Base-by-base conservation (phyloP, 2,113 vertebrate species). In the Mustela lutreola region DNA sequence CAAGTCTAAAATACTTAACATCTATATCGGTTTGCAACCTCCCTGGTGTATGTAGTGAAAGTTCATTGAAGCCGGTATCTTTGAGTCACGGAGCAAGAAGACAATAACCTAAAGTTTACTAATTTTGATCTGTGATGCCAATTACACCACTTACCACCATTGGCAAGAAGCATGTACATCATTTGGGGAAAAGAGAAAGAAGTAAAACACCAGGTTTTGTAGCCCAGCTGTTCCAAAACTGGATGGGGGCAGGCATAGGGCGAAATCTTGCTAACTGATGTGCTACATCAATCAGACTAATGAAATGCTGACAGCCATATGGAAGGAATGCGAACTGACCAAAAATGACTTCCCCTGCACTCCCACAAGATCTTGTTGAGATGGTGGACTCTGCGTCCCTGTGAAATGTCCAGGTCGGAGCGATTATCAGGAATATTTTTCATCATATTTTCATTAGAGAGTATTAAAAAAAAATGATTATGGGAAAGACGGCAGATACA, bases 391-490 rank as follows among this genome's bases (percentile, higher is more conserved):
- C 60, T 45, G 31, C 3, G 39, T 89, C 28, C 33, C 56, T 76
- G 11, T 33, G 45, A 67, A 86, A 48, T 42, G 50, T n/a, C n/a
- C 70, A 88, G 63, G 28, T 67, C 45, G 31, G 67, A 62, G 19
- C 45, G 71, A 95, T 42, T 28, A 76, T 16, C n/a, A 83, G 42
- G 45, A 58, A 36, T 92, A 82, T 22, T 80, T 89, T 31, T 45
- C 26, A 60, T 63, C 14, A 53, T 21, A 76, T 88, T 96, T 83
- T 70, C 67, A 80, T 50, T 65, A 81, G 8, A 71, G 58, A 21
- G 53, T 39, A 36, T 84, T n/a, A 53, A 80, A 79, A 56, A 75
- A 76, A 62, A 70, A 86, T 11, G 1, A 22, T 76, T 4, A 3
- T 0, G 12, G 12, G 6, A 8, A 31, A 79, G 39, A 81, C 1